Base-by-base conservation (phyloP, 2,113 vertebrate genomes). In the Stomatorhinus ivindoensis region DNA sequence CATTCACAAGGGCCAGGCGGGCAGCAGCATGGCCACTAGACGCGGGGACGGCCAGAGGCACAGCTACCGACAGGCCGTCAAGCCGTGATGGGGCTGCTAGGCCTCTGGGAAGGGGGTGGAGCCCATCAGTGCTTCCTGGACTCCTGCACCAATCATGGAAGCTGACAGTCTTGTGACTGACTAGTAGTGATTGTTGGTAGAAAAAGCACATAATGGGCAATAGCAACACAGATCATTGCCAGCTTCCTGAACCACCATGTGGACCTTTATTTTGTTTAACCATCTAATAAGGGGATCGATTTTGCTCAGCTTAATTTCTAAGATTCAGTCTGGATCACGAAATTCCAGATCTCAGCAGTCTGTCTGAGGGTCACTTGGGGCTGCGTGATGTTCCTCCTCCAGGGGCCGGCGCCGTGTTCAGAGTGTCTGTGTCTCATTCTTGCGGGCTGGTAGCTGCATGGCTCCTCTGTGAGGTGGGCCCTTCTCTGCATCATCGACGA, bases 1-100 rank as follows among this genome's bases (percentile, higher is more conserved):
- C 93, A 90, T 89, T 88, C 87, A 0, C 89, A 90, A 85, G 85
- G 91, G 92, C 65, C 90, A 92, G 27, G 53, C 10, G 15, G 87
- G 91, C 55, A 53, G 88, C 46, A 88, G 89, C 89, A 92, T 92
- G 93, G 94, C 92, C 47, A 73, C 88, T 91, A 96, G 95, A 90
- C 94, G 91, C 90, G 93, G 92, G 0, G 53, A 96, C 73, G 93
- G 93, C 0, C 97, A 96, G 91, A 93, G 92, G 1, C 82, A 93
- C 0, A 92, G 94, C 92, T 94, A 94, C 93, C 94, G 95, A 55
- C 92, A 94, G 46, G 93, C 6, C 19, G 90, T 92, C n/a, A 92
- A 92, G 69, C 91, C 90, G 53, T 93, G 92, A 93, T 89, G 27
- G 35, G 50, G 50, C 76, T 46, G 84, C 6, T 10, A 47, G n/a